These are phyloP conservation scores for Kryphioiulus occultus DNA, from an alignment of 2,888 invertebrate species.

Conservation along the genomic window DNA sequence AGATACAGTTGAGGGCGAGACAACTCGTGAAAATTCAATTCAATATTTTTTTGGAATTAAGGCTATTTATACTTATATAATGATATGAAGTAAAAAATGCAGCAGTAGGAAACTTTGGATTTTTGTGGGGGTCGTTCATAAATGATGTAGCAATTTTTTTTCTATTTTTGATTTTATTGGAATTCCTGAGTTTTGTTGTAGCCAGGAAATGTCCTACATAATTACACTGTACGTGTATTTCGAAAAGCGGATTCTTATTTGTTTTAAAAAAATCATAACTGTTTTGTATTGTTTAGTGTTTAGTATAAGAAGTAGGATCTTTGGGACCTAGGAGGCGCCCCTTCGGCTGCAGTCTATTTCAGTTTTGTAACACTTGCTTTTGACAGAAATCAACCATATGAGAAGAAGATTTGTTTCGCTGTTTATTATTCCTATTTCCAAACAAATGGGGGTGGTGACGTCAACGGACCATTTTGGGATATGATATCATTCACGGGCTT, in stretches of 20 bases:
- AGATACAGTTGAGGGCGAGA: neutral
- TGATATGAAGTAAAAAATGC: no score
- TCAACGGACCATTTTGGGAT: neutral
- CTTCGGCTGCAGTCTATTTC: neutral
- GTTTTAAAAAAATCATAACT: no score
- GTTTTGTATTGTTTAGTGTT: no score
- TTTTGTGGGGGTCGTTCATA: no score
- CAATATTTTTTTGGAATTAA: neutral
- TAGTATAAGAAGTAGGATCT: no score
- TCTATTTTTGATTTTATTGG: no score
- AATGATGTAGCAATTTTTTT: no score
- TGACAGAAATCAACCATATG: neutral
- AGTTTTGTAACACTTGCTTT: neutral
- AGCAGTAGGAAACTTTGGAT: no score
- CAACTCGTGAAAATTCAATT: constrained; percentile 2
- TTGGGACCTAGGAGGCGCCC: neutral
- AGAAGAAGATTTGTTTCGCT: neutral
- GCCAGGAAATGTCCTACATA: no score
- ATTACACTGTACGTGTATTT: no score
- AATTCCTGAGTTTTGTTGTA: no score
- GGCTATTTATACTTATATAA: neutral
- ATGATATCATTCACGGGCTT: constrained; percentile 30
- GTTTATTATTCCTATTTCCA: neutral
- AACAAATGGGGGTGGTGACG: neutral
- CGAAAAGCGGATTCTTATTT: no score